phyloP scores from a whole-genome alignment of 2,888 invertebrate genomes.

The Oithona nana region DNA sequence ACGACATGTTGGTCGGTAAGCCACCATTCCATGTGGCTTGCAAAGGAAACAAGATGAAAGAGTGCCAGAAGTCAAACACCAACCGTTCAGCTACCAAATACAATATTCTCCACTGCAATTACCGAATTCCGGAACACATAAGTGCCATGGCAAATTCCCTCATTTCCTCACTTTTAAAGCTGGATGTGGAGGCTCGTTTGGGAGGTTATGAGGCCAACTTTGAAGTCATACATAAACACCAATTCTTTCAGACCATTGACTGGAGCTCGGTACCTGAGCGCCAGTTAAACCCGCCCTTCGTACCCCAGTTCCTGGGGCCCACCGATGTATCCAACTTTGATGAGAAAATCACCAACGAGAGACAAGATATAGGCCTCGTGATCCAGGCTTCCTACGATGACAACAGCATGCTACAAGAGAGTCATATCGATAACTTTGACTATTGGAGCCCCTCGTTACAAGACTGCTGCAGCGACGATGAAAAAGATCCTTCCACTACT shows the following conservation, averaged over 20 bases:
- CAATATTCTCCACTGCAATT: not conserved
- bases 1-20: not conserved
- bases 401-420: not conserved
- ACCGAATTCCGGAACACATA: not conserved
- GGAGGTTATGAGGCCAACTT: conserved; percentile 46
- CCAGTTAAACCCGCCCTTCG: conserved; percentile 24
- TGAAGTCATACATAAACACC: not conserved
- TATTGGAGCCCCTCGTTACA: not conserved
- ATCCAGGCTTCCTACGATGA: not conserved
- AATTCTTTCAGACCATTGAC: not conserved
- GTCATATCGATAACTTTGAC: not conserved
- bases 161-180: not conserved
- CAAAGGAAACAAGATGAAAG: not conserved
- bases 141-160: not conserved
- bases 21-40: not conserved
- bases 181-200: not conserved
- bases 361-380: not conserved
- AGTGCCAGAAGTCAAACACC: not conserved
- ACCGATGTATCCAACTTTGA: conserved; percentile 99
- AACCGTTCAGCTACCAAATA: not conserved
- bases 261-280: not conserved
- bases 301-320: conserved; percentile 79
- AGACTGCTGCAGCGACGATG: too few relatives aligned
- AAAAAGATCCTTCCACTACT: too few relatives aligned
- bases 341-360: conserved; percentile 61